Percentiles rank a stretch among this genome's conserved stretches.
Conservation (phyloP, 2,797 vertebrate genomes). For the Tolypeutes matacus region DNA sequence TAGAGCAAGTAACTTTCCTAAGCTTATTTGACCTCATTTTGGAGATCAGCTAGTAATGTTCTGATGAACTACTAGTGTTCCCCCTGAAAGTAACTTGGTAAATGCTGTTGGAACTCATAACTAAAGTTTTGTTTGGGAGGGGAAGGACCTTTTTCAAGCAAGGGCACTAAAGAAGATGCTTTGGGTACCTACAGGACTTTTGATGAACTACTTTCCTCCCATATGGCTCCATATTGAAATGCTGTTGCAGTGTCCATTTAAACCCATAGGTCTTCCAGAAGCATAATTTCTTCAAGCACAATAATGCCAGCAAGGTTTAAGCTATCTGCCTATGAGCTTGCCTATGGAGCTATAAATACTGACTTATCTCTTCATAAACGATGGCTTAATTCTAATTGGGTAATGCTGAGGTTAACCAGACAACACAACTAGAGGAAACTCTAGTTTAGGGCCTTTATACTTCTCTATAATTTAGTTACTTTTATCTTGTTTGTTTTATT, state of each 20-base stretch:
- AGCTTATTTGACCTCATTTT: not conserved
- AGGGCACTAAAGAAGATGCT: not conserved
- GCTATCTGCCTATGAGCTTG: not conserved
- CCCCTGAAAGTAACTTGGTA: not conserved
- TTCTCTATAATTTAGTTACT: not conserved
- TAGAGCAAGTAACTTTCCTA: not conserved
- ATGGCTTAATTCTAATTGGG: not conserved
- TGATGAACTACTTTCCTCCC: not conserved
- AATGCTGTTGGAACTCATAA: not conserved
- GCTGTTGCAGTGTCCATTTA: not conserved
- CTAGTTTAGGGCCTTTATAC: not conserved
- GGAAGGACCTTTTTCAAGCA: not conserved
- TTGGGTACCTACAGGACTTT: not conserved
- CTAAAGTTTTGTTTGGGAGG: not conserved
- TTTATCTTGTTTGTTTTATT: slow-evolving; percentile 1
- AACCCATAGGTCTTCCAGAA: not conserved
- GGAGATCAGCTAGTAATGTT: not conserved
- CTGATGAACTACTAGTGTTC: not conserved
- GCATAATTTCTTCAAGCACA: not conserved
- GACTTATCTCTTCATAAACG: not conserved
- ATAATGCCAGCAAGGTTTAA: not conserved
- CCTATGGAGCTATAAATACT: not conserved
- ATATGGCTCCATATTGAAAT: slow-evolving; percentile 57
- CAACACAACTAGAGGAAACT: not conserved
- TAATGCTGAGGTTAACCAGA: not conserved